Evolutionary conservation across 2,113 vertebrate genomes (phyloP).

Genomic region (Rattus norvegicus): GRCr8 NC_086023.1:109538501-109539000

Average conservation of each 20-base stretch:
- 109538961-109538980: neutral
- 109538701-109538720: neutral
- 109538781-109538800: neutral
- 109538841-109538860: neutral
- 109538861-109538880: neutral
- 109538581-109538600: constrained; percentile 8
- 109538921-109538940: neutral
- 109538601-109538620: neutral
- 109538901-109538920: neutral
- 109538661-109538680: neutral
- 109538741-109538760: neutral
- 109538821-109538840: neutral
- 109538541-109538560: neutral
- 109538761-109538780: constrained; percentile 11
- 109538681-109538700: neutral
- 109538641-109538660: neutral
- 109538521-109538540: neutral
- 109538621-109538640: neutral
- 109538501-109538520: neutral
- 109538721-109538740: neutral
- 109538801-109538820: neutral
- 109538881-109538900: neutral
- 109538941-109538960: neutral
- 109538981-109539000: neutral
- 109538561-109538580: neutral